Evolutionary conservation across 1,140 invertebrate genomes (phyloP).

Genomic region (Anastrepha obliqua): DNA sequence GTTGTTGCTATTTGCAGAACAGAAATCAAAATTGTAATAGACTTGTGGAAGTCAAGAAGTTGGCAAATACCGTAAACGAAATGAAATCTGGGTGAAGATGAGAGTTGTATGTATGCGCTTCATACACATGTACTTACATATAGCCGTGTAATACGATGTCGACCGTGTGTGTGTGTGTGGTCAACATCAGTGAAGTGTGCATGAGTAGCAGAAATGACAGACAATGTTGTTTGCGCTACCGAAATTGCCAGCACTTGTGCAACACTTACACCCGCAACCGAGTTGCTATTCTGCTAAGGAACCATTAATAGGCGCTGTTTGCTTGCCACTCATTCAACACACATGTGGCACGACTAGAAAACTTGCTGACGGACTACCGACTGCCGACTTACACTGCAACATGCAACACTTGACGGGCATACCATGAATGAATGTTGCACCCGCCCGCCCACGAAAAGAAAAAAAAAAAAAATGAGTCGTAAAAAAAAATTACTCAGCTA

Average conservation of each 20-base stretch:
- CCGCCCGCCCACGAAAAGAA: background rate
- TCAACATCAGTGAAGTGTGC: background rate
- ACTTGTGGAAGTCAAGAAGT: slow-evolving; percentile 40
- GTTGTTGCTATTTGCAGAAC: slow-evolving; percentile 9
- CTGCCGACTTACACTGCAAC: slow-evolving; percentile 8
- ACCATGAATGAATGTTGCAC: background rate
- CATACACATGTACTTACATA: background rate
- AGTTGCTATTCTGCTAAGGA: background rate
- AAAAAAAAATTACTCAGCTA: background rate
- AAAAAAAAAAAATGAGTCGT: background rate
- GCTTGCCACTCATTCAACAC: background rate
- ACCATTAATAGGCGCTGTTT: slow-evolving; percentile 26
- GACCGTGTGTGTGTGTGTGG: background rate
- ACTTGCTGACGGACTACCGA: background rate
- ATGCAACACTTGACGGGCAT: slow-evolving; percentile 1
- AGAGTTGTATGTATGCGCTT: background rate
- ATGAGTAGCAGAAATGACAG: background rate
- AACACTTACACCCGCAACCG: background rate
- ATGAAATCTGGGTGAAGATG: slow-evolving; percentile 43
- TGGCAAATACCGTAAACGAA: slow-evolving; percentile 43
- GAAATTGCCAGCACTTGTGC: slow-evolving; percentile 9
- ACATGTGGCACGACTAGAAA: background rate
- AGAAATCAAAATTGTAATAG: slow-evolving; percentile 40
- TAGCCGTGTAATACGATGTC: background rate
- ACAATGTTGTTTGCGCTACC: background rate